Evolutionary conservation across 2,888 invertebrate genomes (phyloP).

Genomic region (Neuroscelio doddi): DNA sequence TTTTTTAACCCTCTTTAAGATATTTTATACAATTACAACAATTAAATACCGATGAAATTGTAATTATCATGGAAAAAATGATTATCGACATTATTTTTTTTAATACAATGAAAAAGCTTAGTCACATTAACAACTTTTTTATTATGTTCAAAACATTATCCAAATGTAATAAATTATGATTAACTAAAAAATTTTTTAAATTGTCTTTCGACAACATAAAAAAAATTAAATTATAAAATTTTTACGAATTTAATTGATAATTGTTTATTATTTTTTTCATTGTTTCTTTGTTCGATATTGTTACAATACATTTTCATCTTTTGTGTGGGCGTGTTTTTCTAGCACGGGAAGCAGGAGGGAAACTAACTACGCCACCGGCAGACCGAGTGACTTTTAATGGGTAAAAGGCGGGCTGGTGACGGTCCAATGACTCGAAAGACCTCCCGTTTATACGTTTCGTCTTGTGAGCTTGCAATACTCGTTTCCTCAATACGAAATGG

Average conservation of each 20-base stretch:
- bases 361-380: slow-evolving; percentile 52
- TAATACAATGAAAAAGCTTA: no score
- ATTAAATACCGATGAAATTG: no score
- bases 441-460: slow-evolving; percentile 47
- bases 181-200: no score
- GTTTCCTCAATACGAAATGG: slow-evolving; percentile 7
- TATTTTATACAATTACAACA: no score
- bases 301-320: slow-evolving; percentile 31
- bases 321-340: slow-evolving; percentile 57
- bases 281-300: slow-evolving; percentile 22
- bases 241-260: no score
- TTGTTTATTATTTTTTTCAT: no score
- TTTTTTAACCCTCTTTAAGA: slow-evolving; percentile 8
- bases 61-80: no score
- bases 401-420: slow-evolving; percentile 59
- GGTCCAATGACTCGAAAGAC: slow-evolving; percentile 62
- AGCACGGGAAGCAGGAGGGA: slow-evolving; percentile 50
- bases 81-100: slow-evolving; percentile 11
- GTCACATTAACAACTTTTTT: no score
- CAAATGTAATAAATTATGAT: no score
- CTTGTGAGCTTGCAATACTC: slow-evolving; percentile 14
- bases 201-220: no score
- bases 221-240: no score
- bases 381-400: slow-evolving; percentile 59
- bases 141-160: no score